A percentile compares a stretch with the other conserved stretches of the same genome.
Conservation (phyloP, 2,797 vertebrate species). For the Pterois miles region DNA sequence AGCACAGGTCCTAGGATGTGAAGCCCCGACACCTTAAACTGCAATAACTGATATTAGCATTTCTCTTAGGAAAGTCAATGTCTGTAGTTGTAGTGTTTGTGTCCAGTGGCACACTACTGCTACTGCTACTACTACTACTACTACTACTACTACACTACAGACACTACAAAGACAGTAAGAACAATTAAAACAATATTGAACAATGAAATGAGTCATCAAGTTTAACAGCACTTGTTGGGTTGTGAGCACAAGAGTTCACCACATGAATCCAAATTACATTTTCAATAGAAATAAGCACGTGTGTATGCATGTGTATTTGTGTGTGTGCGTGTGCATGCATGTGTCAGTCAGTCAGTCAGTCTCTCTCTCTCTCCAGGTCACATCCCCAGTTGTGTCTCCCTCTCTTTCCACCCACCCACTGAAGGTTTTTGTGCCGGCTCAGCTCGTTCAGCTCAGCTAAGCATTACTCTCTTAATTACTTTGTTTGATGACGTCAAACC, state of each 20-base stretch:
- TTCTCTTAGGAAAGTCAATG: background rate
- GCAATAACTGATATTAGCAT: background rate
- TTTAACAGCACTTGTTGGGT: background rate
- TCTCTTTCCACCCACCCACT: background rate
- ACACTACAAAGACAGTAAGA: no score
- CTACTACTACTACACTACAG: background rate
- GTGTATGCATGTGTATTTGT: no score
- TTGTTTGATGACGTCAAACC: constrained; percentile 66
- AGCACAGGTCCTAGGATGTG: background rate
- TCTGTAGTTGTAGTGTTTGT: background rate
- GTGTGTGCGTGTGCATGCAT: no score
- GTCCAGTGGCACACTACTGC: background rate
- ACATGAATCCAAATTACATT: background rate
- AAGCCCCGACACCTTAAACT: background rate
- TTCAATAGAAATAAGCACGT: background rate
- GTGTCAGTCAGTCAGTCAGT: no score
- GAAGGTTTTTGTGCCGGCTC: background rate
- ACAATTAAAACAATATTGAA: background rate
- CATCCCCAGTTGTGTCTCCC: background rate
- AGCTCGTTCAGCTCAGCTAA: constrained; percentile 25
- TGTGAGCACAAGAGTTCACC: background rate
- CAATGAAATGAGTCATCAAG: background rate
- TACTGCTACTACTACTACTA: no score
- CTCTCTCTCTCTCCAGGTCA: background rate
- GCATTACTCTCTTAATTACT: constrained; percentile 28